Percentiles rank a stretch among this genome's conserved stretches.
phyloP scores from a whole-genome alignment of 1,140 invertebrate genomes.

The Caligus rogercresseyi region DNA sequence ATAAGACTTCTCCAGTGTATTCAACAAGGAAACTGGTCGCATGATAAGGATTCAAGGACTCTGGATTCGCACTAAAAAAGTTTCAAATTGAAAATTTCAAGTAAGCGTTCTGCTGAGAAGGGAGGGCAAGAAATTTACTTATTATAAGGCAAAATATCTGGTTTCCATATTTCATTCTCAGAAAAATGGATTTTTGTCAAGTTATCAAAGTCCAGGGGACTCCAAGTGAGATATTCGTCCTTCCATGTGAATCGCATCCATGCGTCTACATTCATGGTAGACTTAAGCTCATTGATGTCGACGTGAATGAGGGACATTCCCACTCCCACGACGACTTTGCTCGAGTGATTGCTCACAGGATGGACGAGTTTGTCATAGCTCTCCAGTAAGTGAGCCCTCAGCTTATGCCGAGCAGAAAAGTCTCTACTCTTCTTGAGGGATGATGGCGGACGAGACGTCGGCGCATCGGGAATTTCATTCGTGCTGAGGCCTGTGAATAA shows the following conservation, averaged over 20 bases:
- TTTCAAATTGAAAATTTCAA: not conserved
- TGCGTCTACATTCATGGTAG: constrained; percentile 13
- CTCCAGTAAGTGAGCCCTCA: constrained; percentile 8
- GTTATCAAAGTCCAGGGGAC: constrained; percentile 28
- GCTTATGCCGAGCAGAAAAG: constrained; percentile 5
- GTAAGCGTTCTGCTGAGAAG: not conserved
- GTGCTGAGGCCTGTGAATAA: too few species aligned
- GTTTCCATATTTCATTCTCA: constrained; percentile 29
- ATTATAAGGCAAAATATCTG: constrained; percentile 32
- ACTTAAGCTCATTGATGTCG: constrained; percentile 16
- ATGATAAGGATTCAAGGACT: constrained; percentile 1
- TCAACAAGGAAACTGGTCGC: constrained; percentile 20
- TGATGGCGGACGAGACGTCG: too few species aligned
- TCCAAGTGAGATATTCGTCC: constrained; percentile 30
- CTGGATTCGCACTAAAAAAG: constrained; percentile 4
- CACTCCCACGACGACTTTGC: constrained; percentile 12
- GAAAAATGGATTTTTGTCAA: constrained; percentile 29
- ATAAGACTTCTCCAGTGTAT: constrained; percentile 19
- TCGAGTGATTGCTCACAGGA: not conserved
- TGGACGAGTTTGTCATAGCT: constrained; percentile 5
- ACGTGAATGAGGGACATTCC: constrained; percentile 16
- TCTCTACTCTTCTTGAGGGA: too few species aligned
- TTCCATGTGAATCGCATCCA: constrained; percentile 25
- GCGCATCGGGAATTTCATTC: too few species aligned
- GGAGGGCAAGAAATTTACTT: constrained; percentile 25